Evolutionary conservation across 2,113 vertebrate species (phyloP).

Genomic region (Jaculus jaculus): DNA sequence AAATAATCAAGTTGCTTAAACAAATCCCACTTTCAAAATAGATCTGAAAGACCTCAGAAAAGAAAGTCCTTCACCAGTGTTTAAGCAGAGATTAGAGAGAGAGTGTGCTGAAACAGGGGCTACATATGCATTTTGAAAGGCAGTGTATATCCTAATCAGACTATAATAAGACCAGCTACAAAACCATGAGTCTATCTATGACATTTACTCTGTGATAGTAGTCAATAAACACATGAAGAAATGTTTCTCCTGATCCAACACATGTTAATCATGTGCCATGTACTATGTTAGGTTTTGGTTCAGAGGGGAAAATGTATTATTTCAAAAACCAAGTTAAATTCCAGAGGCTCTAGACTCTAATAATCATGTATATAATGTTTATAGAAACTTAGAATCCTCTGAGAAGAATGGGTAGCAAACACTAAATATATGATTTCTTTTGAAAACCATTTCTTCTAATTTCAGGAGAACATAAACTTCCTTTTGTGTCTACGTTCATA

Average conservation of each 20-base stretch:
- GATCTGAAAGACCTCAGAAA: neutral
- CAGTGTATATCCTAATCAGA: neutral
- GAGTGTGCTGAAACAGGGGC: neutral
- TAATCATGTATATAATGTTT: neutral
- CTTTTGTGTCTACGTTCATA: neutral
- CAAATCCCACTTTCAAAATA: neutral
- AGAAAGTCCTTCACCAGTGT: neutral
- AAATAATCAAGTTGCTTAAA: too few relatives aligned
- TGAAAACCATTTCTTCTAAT: neutral
- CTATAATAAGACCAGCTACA: neutral
- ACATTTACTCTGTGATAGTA: neutral
- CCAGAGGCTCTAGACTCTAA: neutral
- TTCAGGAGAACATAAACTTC: neutral
- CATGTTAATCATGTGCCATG: neutral
- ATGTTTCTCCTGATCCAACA: neutral
- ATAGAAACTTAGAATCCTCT: neutral
- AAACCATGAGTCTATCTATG: neutral
- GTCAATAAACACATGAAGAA: neutral
- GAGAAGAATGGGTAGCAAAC: neutral
- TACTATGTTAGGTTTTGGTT: neutral
- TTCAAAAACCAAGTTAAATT: constrained; percentile 13
- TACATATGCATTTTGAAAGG: neutral
- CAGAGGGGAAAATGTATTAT: neutral
- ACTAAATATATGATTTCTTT: neutral
- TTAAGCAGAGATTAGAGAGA: neutral